Evolutionary conservation across 2,113 vertebrate genomes (phyloP).

Genomic region (Zeus faber): DNA sequence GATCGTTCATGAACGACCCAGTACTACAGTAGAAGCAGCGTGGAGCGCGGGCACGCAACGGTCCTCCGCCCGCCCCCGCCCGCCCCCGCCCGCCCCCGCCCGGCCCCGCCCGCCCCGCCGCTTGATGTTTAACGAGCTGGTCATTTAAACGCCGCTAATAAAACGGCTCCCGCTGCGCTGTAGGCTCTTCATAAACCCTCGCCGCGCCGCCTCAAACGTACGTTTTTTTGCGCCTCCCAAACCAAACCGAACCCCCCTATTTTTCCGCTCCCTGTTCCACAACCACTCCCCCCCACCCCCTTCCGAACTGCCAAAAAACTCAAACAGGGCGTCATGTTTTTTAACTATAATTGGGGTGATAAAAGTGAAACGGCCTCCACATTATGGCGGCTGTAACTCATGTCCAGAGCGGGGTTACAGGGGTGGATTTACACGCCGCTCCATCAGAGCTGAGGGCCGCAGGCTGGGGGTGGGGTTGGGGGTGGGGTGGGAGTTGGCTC

Average conservation of each 20-base stretch:
- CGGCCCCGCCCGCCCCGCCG: constrained; percentile 44
- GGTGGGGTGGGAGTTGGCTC: too few species aligned
- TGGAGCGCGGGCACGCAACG: too few species aligned
- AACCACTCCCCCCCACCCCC: constrained; percentile 4
- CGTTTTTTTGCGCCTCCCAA: too few species aligned
- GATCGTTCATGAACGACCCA: too few species aligned
- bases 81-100: constrained; percentile 44
- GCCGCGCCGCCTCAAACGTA: constrained; percentile 11
- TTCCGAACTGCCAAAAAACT: constrained; percentile 37
- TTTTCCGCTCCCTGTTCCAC: background rate
- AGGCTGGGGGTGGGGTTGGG: too few species aligned
- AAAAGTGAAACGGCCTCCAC: constrained; percentile 62
- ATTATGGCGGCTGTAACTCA: constrained; percentile 62
- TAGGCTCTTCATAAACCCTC: constrained; percentile 65
- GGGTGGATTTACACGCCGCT: constrained; percentile 21
- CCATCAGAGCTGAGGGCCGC: too few species aligned
- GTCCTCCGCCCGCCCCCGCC: too few species aligned
- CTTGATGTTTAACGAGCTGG: constrained; percentile 74
- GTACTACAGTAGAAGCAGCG: too few species aligned
- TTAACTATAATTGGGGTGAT: constrained; percentile 67
- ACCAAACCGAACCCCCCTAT: too few species aligned
- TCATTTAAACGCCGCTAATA: constrained; percentile 74
- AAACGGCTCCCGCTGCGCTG: constrained; percentile 68
- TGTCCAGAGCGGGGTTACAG: constrained; percentile 24
- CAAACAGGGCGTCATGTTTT: constrained; percentile 55